phyloP scores from a whole-genome alignment of 2,113 vertebrate species.

The Turdus rufiventris region DNA sequence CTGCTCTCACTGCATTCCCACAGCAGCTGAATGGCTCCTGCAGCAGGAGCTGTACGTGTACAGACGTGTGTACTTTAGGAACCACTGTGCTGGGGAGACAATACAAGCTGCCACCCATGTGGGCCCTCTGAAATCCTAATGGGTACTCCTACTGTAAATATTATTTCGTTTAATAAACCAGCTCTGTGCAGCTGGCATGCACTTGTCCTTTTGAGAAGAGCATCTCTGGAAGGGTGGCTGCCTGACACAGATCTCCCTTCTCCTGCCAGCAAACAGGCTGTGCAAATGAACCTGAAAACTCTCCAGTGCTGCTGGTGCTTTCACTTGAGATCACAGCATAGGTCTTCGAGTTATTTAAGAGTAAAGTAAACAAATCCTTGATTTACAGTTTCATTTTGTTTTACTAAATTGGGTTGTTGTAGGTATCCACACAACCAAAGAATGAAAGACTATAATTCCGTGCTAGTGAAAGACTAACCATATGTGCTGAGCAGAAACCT shows the following conservation, averaged over 20 bases:
- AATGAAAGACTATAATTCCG: background rate
- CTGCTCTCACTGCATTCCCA: background rate
- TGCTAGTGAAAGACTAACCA: background rate
- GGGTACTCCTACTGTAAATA: background rate
- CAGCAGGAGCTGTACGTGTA: background rate
- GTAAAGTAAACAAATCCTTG: background rate
- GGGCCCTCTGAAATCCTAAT: background rate
- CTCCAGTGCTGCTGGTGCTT: background rate
- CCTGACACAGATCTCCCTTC: background rate
- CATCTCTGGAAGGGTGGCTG: background rate
- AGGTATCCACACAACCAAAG: background rate
- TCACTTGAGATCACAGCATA: background rate
- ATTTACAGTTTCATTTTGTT: background rate
- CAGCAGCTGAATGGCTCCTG: background rate
- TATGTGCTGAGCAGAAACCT: background rate
- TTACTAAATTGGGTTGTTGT: background rate
- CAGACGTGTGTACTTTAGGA: background rate
- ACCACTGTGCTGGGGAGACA: background rate
- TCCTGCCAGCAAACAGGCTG: background rate
- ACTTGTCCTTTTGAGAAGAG: background rate
- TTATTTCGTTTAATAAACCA: background rate
- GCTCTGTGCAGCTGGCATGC: background rate
- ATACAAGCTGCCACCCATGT: background rate
- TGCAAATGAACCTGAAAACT: background rate
- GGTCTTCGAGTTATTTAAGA: background rate